Base-by-base conservation (phyloP, 2,888 invertebrate genomes). In the Synergus laeviventris region DNA sequence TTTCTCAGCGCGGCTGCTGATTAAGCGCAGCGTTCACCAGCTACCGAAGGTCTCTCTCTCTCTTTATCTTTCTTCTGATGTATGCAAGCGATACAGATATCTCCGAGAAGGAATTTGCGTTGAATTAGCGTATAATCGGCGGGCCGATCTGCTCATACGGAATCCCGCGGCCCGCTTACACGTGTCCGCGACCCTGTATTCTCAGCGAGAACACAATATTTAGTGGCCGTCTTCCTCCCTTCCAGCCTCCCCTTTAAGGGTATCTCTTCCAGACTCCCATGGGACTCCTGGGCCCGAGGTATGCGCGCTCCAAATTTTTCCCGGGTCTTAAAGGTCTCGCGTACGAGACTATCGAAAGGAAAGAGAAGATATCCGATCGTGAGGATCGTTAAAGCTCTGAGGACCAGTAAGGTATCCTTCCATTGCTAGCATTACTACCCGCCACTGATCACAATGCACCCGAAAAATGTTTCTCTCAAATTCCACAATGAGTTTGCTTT, bases 81-180 rank as follows among this genome's bases (percentile, higher is more conserved):
- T 88, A 89, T 89, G 89, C 87, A 85, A 86, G 86, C 89, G 90
- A 90, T 90, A 90, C 89, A 90, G 90, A 90, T 90, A 90, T 89
- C 89, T 87, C 84, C 84, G 85, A 85, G 83, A 85, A 89, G 87
- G 90, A 90, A 90, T 90, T 90, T 88, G 89, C 90, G 90, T 90
- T 89, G 90, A 90, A 91, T 91, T 90, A 90, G 90, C 90, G 90
- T 90, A 90, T 89, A 90, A 91, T 90, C 90, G 89, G 86, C 83
- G 87, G 85, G 86, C 87, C 90, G 90, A 91, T 90, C 90, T 90
- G 87, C 86, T 87, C 88, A 88, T 89, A 87, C 88, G 89, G 89
- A 90, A 90, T 90, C 89, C 86, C 88, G 87, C 87, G 87, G 85
- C 87, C 88, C 87, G 88, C 87, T 89, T 90, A 90, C 90, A 90